phyloP scores from a whole-genome alignment of 2,888 invertebrate genomes.

The Agrochola lota region DNA sequence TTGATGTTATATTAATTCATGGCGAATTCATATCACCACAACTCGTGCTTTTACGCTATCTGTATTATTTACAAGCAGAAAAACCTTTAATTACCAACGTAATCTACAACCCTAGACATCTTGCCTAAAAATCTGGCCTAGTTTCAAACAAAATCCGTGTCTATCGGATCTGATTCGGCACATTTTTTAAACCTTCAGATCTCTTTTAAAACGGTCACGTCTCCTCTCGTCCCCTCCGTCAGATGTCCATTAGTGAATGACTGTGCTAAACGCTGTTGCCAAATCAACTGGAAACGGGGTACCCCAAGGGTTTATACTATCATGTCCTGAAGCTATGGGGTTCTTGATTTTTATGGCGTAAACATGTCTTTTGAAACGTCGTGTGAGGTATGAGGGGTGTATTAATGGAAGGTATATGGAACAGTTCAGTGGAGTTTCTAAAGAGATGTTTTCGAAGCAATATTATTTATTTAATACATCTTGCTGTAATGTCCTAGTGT shows the following conservation, averaged over 20 bases:
- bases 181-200: slow-evolving; percentile 49
- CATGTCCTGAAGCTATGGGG: slow-evolving; percentile 45
- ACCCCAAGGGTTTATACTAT: slow-evolving; percentile 44
- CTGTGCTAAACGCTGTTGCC: slow-evolving; percentile 63
- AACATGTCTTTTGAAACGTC: slow-evolving; percentile 52
- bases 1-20: neutral
- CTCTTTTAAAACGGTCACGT: slow-evolving; percentile 62
- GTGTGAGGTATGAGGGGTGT: slow-evolving; percentile 28
- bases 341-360: slow-evolving; percentile 57
- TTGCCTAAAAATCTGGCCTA: slow-evolving; percentile 48
- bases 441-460: neutral
- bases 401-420: slow-evolving; percentile 35
- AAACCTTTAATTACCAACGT: slow-evolving; percentile 11
- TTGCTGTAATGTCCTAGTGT: neutral
- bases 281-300: slow-evolving; percentile 74
- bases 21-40: neutral
- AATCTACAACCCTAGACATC: slow-evolving; percentile 33
- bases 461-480: neutral
- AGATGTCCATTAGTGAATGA: slow-evolving; percentile 72
- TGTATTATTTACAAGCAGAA: slow-evolving; percentile 6
- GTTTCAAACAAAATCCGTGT: slow-evolving; percentile 39
- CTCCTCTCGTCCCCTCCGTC: slow-evolving; percentile 46
- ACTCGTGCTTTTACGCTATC: neutral
- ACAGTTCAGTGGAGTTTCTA: slow-evolving; percentile 15
- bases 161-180: slow-evolving; percentile 59